These are phyloP conservation scores for Thamnaconus septentrionalis DNA, from an alignment of 2,113 vertebrate species.

Conservation along the genomic window DNA sequence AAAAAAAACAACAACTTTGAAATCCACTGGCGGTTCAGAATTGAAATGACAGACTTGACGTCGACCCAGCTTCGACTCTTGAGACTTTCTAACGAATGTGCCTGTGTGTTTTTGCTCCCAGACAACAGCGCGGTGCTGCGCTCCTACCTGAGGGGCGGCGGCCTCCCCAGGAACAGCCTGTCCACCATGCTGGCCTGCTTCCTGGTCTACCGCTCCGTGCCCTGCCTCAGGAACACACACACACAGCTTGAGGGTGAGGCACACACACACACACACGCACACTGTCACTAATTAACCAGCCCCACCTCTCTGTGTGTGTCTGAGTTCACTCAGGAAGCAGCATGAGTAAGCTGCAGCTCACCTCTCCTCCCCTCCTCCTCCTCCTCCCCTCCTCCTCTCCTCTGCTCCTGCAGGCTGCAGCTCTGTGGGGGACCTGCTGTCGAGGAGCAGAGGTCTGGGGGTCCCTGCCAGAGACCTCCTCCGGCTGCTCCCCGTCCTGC, in stretches of 20 bases:
- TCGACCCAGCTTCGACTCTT: too few relatives aligned
- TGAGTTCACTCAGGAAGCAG: not conserved
- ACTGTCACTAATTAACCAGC: not conserved
- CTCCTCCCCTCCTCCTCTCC: not conserved
- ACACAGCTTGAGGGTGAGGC: constrained; percentile 83
- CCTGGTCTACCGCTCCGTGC: constrained; percentile 89
- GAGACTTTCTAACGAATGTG: too few relatives aligned
- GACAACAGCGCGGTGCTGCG: constrained; percentile 79
- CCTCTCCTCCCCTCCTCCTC: too few relatives aligned
- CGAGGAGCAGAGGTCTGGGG: constrained; percentile 80
- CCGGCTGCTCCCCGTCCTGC: constrained; percentile 83
- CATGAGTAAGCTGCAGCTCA: too few relatives aligned
- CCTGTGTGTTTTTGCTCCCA: constrained; percentile 47
- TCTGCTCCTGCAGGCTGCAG: constrained; percentile 75
- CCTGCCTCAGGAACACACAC: constrained; percentile 76
- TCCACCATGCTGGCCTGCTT: constrained; percentile 87
- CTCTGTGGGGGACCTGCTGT: constrained; percentile 84
- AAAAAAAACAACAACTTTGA: too few relatives aligned
- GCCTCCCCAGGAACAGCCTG: constrained; percentile 65
- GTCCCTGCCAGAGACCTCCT: constrained; percentile 88
- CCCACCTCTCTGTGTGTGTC: not conserved
- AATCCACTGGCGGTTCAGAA: too few relatives aligned
- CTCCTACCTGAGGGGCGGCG: constrained; percentile 82
- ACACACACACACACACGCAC: constrained; percentile 17
- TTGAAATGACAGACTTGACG: too few relatives aligned